Conservation (phyloP, 2,113 vertebrate genomes). For the Dascyllus trimaculatus region DNA sequence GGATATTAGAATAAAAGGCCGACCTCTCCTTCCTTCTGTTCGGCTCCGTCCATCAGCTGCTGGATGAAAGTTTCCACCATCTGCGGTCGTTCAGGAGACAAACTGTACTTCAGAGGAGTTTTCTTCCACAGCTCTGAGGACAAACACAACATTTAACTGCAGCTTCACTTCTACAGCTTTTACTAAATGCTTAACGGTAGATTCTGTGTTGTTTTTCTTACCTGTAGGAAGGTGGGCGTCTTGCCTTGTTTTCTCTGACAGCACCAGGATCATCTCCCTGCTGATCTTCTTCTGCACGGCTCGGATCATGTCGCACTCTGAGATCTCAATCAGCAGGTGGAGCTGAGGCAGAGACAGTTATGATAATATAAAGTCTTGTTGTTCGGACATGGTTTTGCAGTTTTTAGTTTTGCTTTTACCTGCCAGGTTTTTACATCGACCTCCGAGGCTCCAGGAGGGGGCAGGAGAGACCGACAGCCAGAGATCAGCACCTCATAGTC, state of each 20-base stretch:
- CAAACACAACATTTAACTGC: background rate
- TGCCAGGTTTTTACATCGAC: conserved; percentile 81
- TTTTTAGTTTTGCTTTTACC: conserved; percentile 62
- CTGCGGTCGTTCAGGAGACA: conserved; percentile 77
- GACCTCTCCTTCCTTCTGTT: conserved; percentile 79
- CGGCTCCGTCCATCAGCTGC: conserved; percentile 81
- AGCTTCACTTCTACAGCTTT: background rate
- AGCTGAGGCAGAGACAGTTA: conserved; percentile 72
- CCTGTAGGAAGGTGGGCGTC: conserved; percentile 77
- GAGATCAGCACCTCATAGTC: conserved; percentile 76
- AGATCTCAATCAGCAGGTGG: conserved; percentile 85
- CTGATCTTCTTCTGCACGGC: conserved; percentile 81
- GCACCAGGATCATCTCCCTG: conserved; percentile 77
- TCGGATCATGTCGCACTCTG: conserved; percentile 85
- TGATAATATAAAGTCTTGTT: background rate
- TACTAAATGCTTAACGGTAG: background rate
- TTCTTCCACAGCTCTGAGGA: conserved; percentile 85
- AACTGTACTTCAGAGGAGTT: conserved; percentile 78
- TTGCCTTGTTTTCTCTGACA: conserved; percentile 82
- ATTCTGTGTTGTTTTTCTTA: conserved; percentile 48
- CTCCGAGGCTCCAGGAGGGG: conserved; percentile 82
- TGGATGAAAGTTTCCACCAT: conserved; percentile 84
- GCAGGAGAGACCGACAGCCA: conserved; percentile 70
- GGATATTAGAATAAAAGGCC: too few relatives aligned
- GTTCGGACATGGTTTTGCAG: background rate